These are phyloP conservation scores for Trichonephila inaurata DNA, from an alignment of 1,140 invertebrate genomes.

Conservation along the genomic window DNA sequence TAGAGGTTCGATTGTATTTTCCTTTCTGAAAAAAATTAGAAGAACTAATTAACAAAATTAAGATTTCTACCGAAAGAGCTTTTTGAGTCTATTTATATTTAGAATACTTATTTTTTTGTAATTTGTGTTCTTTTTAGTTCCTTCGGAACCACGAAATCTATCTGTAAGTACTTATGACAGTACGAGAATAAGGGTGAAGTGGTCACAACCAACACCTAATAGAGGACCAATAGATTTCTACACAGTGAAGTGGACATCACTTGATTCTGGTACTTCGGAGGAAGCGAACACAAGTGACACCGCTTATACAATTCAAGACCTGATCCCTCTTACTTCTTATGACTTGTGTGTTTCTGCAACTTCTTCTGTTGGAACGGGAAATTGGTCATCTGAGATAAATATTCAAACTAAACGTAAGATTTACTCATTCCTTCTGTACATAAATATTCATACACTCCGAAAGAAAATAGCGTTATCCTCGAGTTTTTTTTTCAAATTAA, in stretches of 20 bases:
- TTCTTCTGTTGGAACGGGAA: neutral
- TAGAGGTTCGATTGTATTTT: too few relatives aligned
- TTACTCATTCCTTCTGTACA: neutral
- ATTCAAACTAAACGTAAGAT: conserved; percentile 15
- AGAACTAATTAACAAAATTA: too few relatives aligned
- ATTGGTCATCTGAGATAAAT: neutral
- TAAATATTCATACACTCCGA: neutral
- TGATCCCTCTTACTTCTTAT: neutral
- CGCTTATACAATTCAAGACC: neutral
- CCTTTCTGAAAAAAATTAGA: too few relatives aligned
- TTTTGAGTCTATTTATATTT: too few relatives aligned
- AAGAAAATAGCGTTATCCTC: too few relatives aligned
- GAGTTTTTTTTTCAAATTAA: too few relatives aligned
- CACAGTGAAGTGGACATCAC: neutral
- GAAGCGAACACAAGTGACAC: neutral
- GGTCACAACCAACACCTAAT: neutral
- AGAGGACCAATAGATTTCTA: neutral
- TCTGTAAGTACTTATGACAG: neutral
- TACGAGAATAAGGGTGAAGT: neutral
- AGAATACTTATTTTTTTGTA: too few relatives aligned
- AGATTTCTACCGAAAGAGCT: too few relatives aligned
- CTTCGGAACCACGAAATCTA: neutral
- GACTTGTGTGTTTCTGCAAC: neutral
- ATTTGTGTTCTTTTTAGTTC: conserved; percentile 33
- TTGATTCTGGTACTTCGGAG: neutral